Base-by-base conservation (phyloP, 2,888 invertebrate genomes). In the Rhamphomyia laevipes region DNA sequence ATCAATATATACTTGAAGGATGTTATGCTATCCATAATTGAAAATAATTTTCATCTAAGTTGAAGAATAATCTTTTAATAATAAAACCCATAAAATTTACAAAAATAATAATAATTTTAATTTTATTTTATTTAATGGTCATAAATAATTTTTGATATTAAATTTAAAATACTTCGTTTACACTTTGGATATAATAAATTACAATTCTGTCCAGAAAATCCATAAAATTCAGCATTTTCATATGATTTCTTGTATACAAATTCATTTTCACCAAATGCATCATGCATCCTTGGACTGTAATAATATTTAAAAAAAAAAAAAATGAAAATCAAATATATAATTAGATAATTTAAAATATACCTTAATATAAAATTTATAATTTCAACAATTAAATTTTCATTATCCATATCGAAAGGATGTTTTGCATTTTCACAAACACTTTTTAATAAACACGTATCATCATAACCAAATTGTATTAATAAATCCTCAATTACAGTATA, bases 401-500 rank as follows among this genome's bases (percentile, higher is more conserved):
- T 58, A 0, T 54, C 13, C 55, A 75, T 72, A 48, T 77, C 74
- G 33, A 84, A 65, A 1, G 83, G 80, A 54, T 77, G 75, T 45
- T 74, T 74, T 3, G 82, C 78, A 17, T 82, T 66, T 56, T 83
- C 81, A 57, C 86, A 86, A 41, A 86, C 75, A 44, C 80, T 75
- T 54, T 76, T 75, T 45, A 82, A 63, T n/a, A 85, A 68, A 59
- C 85, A 86, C n/a, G 75, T 77, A 2, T 83, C 84, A 51, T 35
- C 18, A 7, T 35, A 1, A 13, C 11, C 58, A 51, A 58, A 62
- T 55, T 59, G 48, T 0, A 51, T 48, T 4, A 68, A 44, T 4
- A 60, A 51, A 48, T 69, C 65, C 51, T 68, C 68, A 7, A 70
- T 56, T 10, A 61, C 59, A 1, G 55, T 60, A 49, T 70, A 70